Evolutionary conservation across 1,140 invertebrate genomes (phyloP), one percentile per base, ranked within the genome.

Genomic region (Vollenhovia emeryi): DNA sequence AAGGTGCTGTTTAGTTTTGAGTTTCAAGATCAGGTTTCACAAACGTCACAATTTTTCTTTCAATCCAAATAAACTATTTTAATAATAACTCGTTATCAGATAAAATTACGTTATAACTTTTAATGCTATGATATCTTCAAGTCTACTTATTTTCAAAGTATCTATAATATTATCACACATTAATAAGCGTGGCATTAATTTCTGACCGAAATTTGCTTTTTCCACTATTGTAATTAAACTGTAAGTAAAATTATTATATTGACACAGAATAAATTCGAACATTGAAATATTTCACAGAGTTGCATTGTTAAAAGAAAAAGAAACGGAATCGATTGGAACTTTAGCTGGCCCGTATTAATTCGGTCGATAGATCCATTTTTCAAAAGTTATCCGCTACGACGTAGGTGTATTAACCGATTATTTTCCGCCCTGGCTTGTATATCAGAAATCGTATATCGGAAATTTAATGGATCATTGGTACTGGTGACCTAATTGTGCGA

Each of bases 381-480:
- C 57, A 86, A 84, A 84, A 83, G 40, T 84, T 74, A 43, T 48
- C 13, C 15, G 55, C 13, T 27, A 83, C 69, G 1, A 50, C 48
- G 18, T 13, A 13, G 27, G 73, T 13, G 45, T 69, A 83, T 84
- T 74, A 89, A 84, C 69, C 87, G 71, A 83, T 82, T 83, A 75
- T 86, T 90, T 91, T 84, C 82, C 62, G 73, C 36, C 57, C 18
- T 21, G 30, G 50, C 33, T 74, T 73, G 57, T 84, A 80, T 52
- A 73, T 75, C 60, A 40, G 66, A 82, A 45, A 89, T 90, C 85
- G 86, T 91, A 84, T 85, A 90, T 86, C 78, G 88, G 60, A 87
- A 86, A 87, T 90, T 87, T 86, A 87, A 89, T 85, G 87, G 87
- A 82, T 89, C 80, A 89, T 86, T 80, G 85, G 43, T 71, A 87